Evolutionary conservation across 2,888 invertebrate species (phyloP).

Genomic region (Charanyca ferruginea): DNA sequence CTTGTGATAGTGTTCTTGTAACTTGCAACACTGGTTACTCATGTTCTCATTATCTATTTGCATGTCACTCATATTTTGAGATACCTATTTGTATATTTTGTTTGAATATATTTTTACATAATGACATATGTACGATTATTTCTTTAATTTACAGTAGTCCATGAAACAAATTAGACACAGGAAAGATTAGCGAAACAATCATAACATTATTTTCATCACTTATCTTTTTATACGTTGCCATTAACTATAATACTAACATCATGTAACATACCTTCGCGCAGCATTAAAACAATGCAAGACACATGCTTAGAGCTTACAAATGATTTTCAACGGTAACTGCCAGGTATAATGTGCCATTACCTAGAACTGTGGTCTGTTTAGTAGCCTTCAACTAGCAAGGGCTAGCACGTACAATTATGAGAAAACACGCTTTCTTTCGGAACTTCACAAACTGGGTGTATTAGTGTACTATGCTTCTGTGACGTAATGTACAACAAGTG

Average conservation of each 20-base stretch:
- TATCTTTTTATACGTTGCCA: background rate
- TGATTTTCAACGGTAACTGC: slow-evolving; percentile 47
- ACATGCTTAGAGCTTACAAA: slow-evolving; percentile 44
- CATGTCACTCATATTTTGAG: slow-evolving; percentile 62
- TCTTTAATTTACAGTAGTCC: slow-evolving; percentile 13
- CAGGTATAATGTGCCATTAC: slow-evolving; percentile 50
- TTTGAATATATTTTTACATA: slow-evolving; percentile 26
- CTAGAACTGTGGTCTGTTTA: slow-evolving; percentile 39
- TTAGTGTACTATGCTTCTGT: slow-evolving; percentile 13
- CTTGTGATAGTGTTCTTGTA: slow-evolving; percentile 57
- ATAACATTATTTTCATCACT: background rate
- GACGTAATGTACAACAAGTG: slow-evolving; percentile 44
- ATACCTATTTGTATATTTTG: slow-evolving; percentile 38
- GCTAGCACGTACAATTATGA: slow-evolving; percentile 28
- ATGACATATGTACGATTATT: slow-evolving; percentile 26
- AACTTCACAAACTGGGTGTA: slow-evolving; percentile 21
- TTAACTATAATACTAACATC: background rate
- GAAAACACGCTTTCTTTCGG: slow-evolving; percentile 14
- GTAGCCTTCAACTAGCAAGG: slow-evolving; percentile 34
- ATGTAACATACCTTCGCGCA: slow-evolving; percentile 10
- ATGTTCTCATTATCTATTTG: slow-evolving; percentile 71
- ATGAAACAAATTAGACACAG: background rate
- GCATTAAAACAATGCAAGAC: slow-evolving; percentile 36
- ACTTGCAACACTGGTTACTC: slow-evolving; percentile 61
- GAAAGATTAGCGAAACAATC: background rate